These are phyloP conservation scores for Hyalella azteca DNA, from an alignment of 2,888 invertebrate species.

Conservation along the genomic window DNA sequence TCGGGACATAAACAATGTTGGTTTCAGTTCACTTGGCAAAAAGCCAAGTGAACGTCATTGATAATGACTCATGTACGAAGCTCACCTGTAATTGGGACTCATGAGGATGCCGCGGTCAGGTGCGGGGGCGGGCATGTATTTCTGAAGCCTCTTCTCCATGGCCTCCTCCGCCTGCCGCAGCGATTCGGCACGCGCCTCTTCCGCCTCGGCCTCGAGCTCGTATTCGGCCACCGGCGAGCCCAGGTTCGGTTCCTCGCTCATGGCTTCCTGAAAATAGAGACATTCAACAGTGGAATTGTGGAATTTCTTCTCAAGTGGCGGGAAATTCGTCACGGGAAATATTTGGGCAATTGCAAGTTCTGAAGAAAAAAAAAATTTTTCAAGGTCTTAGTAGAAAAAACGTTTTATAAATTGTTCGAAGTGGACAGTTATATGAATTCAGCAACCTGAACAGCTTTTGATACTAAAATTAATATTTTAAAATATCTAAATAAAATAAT, in stretches of 20 bases:
- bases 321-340: too few species aligned
- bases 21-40: too few species aligned
- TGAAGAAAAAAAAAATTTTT: neutral
- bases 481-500: too few species aligned
- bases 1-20: too few species aligned
- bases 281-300: neutral
- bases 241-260: slow-evolving; percentile 59
- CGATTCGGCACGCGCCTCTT: slow-evolving; percentile 38
- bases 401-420: too few species aligned
- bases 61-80: too few species aligned
- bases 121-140: slow-evolving; percentile 62
- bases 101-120: slow-evolving; percentile 69
- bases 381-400: too few species aligned
- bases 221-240: slow-evolving; percentile 57
- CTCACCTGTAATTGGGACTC: slow-evolving; percentile 67
- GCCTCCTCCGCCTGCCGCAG: slow-evolving; percentile 48
- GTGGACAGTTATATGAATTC: too few species aligned
- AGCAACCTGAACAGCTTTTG: too few species aligned
- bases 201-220: slow-evolving; percentile 49
- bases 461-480: too few species aligned
- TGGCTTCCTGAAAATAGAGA: slow-evolving; percentile 59
- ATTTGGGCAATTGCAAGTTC: neutral
- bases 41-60: too few species aligned
- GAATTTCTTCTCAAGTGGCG: too few species aligned
- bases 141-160: slow-evolving; percentile 41